Conservation (phyloP, 2,888 invertebrate genomes). For the Oscheius sp. region DNA sequence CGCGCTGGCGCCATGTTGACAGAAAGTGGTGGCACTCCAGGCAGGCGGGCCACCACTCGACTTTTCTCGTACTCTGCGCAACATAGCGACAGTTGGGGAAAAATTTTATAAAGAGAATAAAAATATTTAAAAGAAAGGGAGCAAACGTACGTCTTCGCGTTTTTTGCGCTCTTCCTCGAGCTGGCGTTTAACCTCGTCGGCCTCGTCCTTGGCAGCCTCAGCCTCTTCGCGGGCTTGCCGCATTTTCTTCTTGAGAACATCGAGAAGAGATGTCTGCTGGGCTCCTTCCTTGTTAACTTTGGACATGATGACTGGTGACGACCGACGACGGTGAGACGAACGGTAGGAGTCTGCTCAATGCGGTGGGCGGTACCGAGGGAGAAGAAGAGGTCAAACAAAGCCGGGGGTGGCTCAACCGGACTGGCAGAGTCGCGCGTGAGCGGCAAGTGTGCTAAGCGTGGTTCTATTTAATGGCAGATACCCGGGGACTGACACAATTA, state of each 20-base stretch:
- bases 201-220: conserved; percentile 97
- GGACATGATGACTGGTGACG: conserved; percentile 58
- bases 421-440: neutral
- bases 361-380: conserved; percentile 23
- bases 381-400: conserved; percentile 31
- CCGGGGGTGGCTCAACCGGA: neutral
- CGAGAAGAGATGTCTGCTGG: conserved; percentile 80
- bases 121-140: neutral
- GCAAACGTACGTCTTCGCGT: conserved; percentile 93
- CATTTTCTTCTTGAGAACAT: conserved; percentile 99
- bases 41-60: conserved; percentile 13
- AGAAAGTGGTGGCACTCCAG: conserved; percentile 28
- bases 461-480: too few species aligned
- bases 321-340: conserved; percentile 11
- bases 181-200: conserved; percentile 93
- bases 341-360: conserved; percentile 13
- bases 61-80: neutral
- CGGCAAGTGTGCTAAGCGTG: too few species aligned
- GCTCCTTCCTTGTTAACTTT: conserved; percentile 72
- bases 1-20: conserved; percentile 1
- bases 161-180: conserved; percentile 94
- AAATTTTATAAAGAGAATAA: neutral
- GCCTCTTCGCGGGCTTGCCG: conserved; percentile 97
- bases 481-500: too few species aligned
- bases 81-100: neutral